A percentile compares a stretch with the other conserved stretches of the same genome.
These are phyloP conservation scores for Oegoconia quadripuncta DNA, from an alignment of 2,888 invertebrate species.

Conservation along the genomic window DNA sequence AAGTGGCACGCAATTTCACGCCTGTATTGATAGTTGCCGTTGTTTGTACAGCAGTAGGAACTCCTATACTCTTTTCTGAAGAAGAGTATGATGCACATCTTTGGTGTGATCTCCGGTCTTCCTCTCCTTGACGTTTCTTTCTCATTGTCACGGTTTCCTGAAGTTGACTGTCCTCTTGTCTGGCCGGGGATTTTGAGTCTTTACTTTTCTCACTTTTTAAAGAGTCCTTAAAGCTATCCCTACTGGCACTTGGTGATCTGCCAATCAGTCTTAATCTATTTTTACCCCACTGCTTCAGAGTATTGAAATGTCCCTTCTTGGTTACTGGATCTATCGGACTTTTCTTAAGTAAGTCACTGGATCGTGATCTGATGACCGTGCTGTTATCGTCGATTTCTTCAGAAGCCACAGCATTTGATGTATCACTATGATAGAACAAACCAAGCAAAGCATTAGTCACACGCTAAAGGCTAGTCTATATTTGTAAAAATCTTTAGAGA, in stretches of 20 bases:
- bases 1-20: slow-evolving; percentile 88
- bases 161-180: slow-evolving; percentile 78
- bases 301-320: slow-evolving; percentile 86
- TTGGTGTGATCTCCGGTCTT: slow-evolving; percentile 85
- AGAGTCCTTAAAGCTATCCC: slow-evolving; percentile 67
- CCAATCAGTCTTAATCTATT: slow-evolving; percentile 87
- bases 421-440: slow-evolving; percentile 78
- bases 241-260: slow-evolving; percentile 79
- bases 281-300: slow-evolving; percentile 91
- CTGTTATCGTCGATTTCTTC: slow-evolving; percentile 73
- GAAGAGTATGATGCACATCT: slow-evolving; percentile 89
- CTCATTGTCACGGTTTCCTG: slow-evolving; percentile 84
- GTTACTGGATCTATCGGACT: slow-evolving; percentile 78
- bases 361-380: slow-evolving; percentile 83
- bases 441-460: slow-evolving; percentile 80
- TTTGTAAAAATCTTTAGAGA: slow-evolving; percentile 54
- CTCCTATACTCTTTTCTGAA: slow-evolving; percentile 83
- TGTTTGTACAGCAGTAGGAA: slow-evolving; percentile 73
- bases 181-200: slow-evolving; percentile 59
- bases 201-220: slow-evolving; percentile 58
- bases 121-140: slow-evolving; percentile 79
- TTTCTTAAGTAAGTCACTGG: slow-evolving; percentile 88
- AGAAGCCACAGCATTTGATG: slow-evolving; percentile 73
- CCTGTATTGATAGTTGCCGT: slow-evolving; percentile 79
- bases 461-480: slow-evolving; percentile 70